These are phyloP conservation scores for Poicephalus gulielmi DNA, from an alignment of 2,113 vertebrate genomes.

Conservation along the genomic window DNA sequence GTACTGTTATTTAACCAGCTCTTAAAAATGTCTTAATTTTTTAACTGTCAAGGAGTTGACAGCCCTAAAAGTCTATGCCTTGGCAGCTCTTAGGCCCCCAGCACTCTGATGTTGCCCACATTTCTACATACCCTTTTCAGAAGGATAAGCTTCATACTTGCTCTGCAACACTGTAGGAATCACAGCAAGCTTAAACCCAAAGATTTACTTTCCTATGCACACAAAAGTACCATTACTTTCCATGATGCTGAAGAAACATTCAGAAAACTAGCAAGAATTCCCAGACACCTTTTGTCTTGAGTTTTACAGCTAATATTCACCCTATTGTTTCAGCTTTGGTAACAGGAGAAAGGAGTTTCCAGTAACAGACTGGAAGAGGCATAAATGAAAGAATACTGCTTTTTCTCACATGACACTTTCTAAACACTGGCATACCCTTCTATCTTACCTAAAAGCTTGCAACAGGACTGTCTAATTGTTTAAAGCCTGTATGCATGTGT, in stretches of 20 bases:
- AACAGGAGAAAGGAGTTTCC: neutral
- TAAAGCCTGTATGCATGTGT: neutral
- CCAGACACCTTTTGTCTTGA: neutral
- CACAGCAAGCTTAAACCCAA: neutral
- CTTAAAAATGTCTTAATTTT: neutral
- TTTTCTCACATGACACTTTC: neutral
- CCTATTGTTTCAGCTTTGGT: neutral
- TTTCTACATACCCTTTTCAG: neutral
- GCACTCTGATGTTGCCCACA: rapidly evolving
- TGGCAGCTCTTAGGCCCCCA: neutral
- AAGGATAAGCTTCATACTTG: rapidly evolving
- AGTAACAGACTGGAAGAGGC: neutral
- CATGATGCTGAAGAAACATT: neutral
- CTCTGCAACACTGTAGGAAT: neutral
- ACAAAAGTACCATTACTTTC: neutral
- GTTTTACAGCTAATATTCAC: neutral
- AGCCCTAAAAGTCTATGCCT: neutral
- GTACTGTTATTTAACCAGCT: neutral
- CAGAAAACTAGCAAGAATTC: neutral
- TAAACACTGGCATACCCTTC: neutral
- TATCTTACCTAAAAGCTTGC: neutral
- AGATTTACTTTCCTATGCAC: neutral
- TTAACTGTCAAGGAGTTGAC: neutral
- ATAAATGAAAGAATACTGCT: neutral
- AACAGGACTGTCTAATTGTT: neutral